Evolutionary conservation across 2,888 invertebrate species (phyloP).

Genomic region (Junonia oenone): DNA sequence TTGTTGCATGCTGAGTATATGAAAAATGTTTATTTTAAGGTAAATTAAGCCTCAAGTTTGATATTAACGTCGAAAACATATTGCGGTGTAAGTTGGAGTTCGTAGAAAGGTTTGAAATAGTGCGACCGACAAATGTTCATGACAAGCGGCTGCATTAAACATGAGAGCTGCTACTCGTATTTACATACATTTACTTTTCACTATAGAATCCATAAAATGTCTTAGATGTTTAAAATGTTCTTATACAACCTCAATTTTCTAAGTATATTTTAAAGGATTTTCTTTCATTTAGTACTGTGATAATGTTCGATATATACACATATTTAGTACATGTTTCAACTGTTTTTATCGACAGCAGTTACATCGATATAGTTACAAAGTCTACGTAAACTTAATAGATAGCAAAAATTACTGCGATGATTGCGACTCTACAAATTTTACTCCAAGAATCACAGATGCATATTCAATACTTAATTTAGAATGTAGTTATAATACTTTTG

Average conservation of each 20-base stretch:
- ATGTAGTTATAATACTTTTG: no score
- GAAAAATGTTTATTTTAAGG: neutral
- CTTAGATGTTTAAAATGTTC: neutral
- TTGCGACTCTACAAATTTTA: no score
- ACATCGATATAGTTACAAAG: no score
- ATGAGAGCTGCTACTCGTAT: slow-evolving; percentile 66
- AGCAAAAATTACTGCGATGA: no score
- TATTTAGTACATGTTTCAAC: no score
- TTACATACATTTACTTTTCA: slow-evolving; percentile 55
- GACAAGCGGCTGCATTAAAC: slow-evolving; percentile 72
- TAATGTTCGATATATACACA: no score
- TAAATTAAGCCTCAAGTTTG: slow-evolving; percentile 13
- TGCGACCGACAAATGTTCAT: slow-evolving; percentile 74
- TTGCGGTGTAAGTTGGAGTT: slow-evolving; percentile 25
- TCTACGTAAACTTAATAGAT: no score
- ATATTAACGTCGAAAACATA: slow-evolving; percentile 21
- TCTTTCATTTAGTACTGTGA: no score
- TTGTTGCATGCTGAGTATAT: neutral
- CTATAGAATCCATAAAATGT: slow-evolving; percentile 15
- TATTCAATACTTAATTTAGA: no score
- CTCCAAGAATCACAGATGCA: no score
- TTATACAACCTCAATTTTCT: neutral
- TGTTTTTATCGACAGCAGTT: no score
- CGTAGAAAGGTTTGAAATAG: slow-evolving; percentile 51
- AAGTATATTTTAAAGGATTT: neutral